Evolutionary conservation across 2,888 invertebrate genomes (phyloP), one percentile per base, ranked within the genome.

Genomic region (Hemaris fuciformis): DNA sequence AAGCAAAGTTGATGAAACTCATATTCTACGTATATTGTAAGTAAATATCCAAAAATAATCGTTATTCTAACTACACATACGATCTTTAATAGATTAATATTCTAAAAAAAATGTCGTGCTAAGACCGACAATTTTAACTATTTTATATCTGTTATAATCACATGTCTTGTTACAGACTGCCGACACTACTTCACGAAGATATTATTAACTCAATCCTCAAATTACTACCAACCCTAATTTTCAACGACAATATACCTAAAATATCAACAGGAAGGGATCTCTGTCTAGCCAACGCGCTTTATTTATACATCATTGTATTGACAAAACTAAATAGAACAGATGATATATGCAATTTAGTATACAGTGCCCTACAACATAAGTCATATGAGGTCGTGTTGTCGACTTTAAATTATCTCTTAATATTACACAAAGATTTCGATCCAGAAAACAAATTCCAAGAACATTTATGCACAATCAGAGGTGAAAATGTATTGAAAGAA

Each of bases 181-280:
- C 83, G 2, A 56, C 61, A 1, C 22, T 81, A 7, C 62, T 84
- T 1, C 63, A 70, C 5, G 42, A 68, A 10, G 72, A 75, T 1
- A 70, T 66, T 0, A 56, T 78, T 2, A 43, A 60, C 0, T 64
- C 63, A 22, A 75, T 85, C 38, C 63, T 71, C 60, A 62, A 57
- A 0, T 57, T 60, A 18, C 62, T 88, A 25, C 65, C 78, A 0
- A 62, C 64, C 8, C 58, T 87, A 0, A 53, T 88, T 38, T 83
- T 83, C 59, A 60, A 62, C 0, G 60, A 62, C 0, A 62, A 65
- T 4, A 31, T 62, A 2, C 60, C 69, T 0, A 2, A 48, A 3
- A 65, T 79, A 4, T 72, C 66, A 0, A 73, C 81, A 0, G 88
- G 88, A 0, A 75, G 73, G 59, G 85, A 84, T 0, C 41, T 84